These are phyloP conservation scores for Tryphoninae sp. DNA, from an alignment of 2,888 invertebrate species.

Conservation along the genomic window DNA sequence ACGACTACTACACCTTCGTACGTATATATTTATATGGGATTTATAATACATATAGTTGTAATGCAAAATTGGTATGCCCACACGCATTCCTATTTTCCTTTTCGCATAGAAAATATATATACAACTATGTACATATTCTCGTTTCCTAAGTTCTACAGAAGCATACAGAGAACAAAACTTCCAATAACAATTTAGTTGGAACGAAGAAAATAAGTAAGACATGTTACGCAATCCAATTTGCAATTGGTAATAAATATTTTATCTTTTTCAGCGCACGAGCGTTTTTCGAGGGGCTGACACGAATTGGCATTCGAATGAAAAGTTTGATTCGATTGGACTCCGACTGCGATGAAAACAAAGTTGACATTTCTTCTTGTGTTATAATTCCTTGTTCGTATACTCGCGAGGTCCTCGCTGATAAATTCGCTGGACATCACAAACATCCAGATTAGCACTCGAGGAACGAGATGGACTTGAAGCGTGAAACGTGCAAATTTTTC, in stretches of 20 bases:
- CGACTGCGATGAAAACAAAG: too few species aligned
- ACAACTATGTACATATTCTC: conserved; percentile 33
- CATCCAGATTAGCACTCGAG: background rate
- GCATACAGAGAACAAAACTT: background rate
- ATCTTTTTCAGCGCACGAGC: background rate
- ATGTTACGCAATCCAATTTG: background rate
- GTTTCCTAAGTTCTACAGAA: background rate
- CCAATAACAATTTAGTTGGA: background rate
- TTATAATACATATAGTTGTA: background rate
- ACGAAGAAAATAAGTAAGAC: background rate
- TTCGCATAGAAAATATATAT: conserved; percentile 36
- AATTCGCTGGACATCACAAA: background rate
- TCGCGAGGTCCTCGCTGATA: background rate
- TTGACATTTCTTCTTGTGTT: background rate
- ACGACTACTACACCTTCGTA: background rate
- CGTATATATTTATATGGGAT: background rate
- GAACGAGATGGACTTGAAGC: background rate
- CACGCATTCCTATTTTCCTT: background rate
- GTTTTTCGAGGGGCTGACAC: background rate
- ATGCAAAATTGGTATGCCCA: conserved; percentile 17
- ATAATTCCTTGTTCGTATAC: background rate
- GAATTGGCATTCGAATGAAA: background rate
- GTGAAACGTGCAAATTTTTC: background rate
- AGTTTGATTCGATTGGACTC: too few species aligned
- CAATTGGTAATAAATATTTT: background rate